Conservation (phyloP, 1,140 invertebrate genomes). For the Glossosoma conforme region DNA sequence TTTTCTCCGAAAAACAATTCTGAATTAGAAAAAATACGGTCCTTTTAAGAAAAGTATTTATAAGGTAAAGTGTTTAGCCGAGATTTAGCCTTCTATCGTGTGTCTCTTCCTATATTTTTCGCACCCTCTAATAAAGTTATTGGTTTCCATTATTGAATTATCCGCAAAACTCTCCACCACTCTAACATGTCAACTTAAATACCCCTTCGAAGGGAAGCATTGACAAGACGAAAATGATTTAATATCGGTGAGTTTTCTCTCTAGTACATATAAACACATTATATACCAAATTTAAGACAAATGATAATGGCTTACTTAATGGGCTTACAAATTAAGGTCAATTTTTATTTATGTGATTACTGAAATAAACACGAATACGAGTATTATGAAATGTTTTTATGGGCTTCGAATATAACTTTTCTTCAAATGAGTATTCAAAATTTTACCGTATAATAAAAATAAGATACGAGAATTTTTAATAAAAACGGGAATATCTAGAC, state of each 20-base stretch:
- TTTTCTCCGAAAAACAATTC: too few relatives aligned
- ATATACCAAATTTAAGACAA: not conserved
- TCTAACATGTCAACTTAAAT: conserved; percentile 11
- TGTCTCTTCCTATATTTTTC: conserved; percentile 4
- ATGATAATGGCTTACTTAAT: not conserved
- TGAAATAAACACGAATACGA: too few relatives aligned
- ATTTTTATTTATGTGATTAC: too few relatives aligned
- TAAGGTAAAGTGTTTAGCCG: not conserved
- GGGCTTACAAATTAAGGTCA: too few relatives aligned
- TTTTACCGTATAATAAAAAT: too few relatives aligned
- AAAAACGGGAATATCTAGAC: too few relatives aligned
- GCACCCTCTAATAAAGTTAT: conserved; percentile 11
- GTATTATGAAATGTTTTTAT: too few relatives aligned
- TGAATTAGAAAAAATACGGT: too few relatives aligned
- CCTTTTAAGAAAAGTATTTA: too few relatives aligned
- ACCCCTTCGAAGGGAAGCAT: not conserved
- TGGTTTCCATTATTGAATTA: conserved; percentile 17
- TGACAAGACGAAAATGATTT: not conserved
- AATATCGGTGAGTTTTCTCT: not conserved
- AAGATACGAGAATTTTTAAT: too few relatives aligned
- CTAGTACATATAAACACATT: not conserved
- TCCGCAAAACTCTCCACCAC: not conserved
- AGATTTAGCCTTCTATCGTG: not conserved
- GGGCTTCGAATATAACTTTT: too few relatives aligned
- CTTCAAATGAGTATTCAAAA: too few relatives aligned